A percentile compares a stretch with the other conserved stretches of the same genome.
phyloP scores from a whole-genome alignment of 2,113 vertebrate species.

The Phylloscopus whistleri region DNA sequence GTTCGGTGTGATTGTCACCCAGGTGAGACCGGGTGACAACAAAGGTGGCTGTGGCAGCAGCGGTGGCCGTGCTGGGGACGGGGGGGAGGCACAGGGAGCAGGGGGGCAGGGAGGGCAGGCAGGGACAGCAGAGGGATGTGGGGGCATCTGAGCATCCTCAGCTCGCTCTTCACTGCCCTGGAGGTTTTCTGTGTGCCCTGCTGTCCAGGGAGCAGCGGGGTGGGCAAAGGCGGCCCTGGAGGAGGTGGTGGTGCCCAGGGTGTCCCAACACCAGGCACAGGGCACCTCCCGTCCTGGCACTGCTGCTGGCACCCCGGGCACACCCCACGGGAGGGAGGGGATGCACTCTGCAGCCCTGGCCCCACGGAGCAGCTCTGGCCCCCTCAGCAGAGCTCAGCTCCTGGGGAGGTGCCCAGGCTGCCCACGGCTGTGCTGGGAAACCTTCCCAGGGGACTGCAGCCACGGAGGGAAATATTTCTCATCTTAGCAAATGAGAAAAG shows the following conservation, averaged over 20 bases:
- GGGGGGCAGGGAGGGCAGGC: not conserved
- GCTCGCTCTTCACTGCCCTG: accelerated
- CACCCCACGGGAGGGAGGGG: accelerated
- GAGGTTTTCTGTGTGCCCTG: not conserved
- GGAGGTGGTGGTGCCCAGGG: not conserved
- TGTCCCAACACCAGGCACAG: not conserved
- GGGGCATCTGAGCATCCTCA: no score
- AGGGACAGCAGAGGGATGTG: not conserved
- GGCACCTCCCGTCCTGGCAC: not conserved
- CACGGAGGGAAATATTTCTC: not conserved
- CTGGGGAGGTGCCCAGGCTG: accelerated
- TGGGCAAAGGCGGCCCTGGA: not conserved
- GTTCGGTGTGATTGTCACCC: not conserved
- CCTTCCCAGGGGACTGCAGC: not conserved
- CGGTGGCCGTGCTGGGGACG: not conserved
- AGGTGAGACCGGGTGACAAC: not conserved
- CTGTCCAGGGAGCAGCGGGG: not conserved
- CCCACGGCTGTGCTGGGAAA: not conserved
- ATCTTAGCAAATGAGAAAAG: not conserved
- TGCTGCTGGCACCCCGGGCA: not conserved
- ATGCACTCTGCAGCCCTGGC: not conserved
- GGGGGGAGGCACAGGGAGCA: not conserved
- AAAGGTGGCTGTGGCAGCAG: not conserved
- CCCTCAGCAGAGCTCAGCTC: accelerated
- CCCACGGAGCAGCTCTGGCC: not conserved